Evolutionary conservation across 23 tunicate species (phyloP), one percentile per base, ranked within the genome.

Genomic region (Ascidia mentula): DNA sequence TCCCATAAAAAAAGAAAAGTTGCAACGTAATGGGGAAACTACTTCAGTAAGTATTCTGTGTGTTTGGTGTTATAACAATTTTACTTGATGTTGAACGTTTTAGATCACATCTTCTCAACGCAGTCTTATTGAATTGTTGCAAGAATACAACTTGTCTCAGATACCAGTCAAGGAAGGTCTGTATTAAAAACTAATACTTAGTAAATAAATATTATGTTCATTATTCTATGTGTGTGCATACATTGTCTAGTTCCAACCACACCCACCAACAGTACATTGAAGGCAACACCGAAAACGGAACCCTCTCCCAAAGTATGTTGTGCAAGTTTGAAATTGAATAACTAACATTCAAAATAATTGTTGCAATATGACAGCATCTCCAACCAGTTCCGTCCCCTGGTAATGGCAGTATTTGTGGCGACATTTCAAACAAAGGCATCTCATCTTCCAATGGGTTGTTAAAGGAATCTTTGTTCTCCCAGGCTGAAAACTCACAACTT

Each of bases 1-100:
- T 38, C 97, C 97, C 0, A 77, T 78, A 1, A 91, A 91, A 45
- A 69, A 40, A 35, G 97, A 85, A 34, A 91, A 79, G 34, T 40
- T 83, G 36, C 37, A 35, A 46, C 40, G 59, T 22, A 77, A 77
- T 34, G 34, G 31, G 22, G 34, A 38, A 36, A 24, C 78, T 31
- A 6, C 30, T 22, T 83, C 87, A 26, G 74, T 70, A 70, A 70
- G 74, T 70, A 30, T 5, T 70, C 24, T n/a, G n/a, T n/a, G n/a
- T n/a, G n/a, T n/a, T n/a, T n/a, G n/a, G n/a, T n/a, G n/a, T n/a
- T 45, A 45, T 15, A 45, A 45, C 18, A 15, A 45, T 45, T 17
- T n/a, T n/a, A n/a, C n/a, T 45, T 45, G 17, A 17, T 45, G 60
- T 45, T 45, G 60, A 6, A 31, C 22, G 7, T 37, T 74, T 38